Evolutionary conservation across 2,888 invertebrate genomes (phyloP).

Genomic region (Carpatolechia fugitivella): DNA sequence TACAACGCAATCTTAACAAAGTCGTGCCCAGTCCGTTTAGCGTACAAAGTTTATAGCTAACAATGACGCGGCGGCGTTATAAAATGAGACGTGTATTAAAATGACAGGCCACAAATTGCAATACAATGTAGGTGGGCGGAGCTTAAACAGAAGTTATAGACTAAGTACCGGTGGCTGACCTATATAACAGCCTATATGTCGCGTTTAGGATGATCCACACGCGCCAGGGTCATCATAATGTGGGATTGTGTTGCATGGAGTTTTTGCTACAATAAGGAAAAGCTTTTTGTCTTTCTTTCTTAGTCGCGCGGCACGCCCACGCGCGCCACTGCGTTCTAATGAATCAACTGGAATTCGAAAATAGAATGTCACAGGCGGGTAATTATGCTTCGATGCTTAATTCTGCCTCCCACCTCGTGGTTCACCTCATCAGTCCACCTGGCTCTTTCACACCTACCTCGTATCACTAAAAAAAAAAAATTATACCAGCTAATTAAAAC

Average conservation of each 20-base stretch:
- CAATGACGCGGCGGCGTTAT: slow-evolving; percentile 16
- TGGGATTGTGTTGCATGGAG: neutral
- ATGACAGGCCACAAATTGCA: slow-evolving; percentile 56
- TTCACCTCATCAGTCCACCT: too few relatives aligned
- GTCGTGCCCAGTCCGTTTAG: neutral
- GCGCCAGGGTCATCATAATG: neutral
- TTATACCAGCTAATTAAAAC: too few relatives aligned
- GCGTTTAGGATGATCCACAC: slow-evolving; percentile 8
- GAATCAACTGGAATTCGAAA: too few relatives aligned
- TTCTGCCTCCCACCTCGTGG: too few relatives aligned
- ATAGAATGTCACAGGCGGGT: too few relatives aligned
- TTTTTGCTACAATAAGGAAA: neutral
- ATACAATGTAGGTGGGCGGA: slow-evolving; percentile 46
- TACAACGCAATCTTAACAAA: neutral
- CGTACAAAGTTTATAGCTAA: neutral
- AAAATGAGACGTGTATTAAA: slow-evolving; percentile 45
- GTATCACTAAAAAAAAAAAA: too few relatives aligned
- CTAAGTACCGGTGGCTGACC: slow-evolving; percentile 49
- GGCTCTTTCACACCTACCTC: too few relatives aligned
- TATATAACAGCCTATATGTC: slow-evolving; percentile 4
- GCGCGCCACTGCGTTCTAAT: too few relatives aligned
- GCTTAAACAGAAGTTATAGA: slow-evolving; percentile 67
- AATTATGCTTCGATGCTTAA: too few relatives aligned
- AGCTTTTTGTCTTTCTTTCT: neutral
- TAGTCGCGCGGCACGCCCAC: too few relatives aligned